Conservation (phyloP, 2,888 invertebrate species). For the Dioctria linearis region DNA sequence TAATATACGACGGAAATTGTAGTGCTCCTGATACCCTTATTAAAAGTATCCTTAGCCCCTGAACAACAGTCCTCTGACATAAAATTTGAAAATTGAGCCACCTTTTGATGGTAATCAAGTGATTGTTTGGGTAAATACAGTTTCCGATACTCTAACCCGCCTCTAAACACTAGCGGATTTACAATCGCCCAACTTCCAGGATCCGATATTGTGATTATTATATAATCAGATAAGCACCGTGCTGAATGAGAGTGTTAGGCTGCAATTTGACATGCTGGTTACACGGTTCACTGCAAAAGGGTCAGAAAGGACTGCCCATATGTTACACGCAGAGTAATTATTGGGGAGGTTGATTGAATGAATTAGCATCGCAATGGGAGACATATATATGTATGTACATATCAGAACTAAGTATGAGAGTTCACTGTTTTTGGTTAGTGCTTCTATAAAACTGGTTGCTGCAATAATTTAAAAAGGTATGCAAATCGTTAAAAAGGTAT, state of each 20-base stretch:
- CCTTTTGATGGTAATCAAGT: slow-evolving; percentile 50
- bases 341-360: slow-evolving; percentile 17
- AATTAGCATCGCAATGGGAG: slow-evolving; percentile 36
- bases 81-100: slow-evolving; percentile 43
- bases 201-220: slow-evolving; percentile 51
- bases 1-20: slow-evolving; percentile 45
- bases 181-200: slow-evolving; percentile 4
- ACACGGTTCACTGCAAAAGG: slow-evolving; percentile 10
- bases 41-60: slow-evolving; percentile 1
- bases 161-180: slow-evolving; percentile 18
- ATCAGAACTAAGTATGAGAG: not conserved
- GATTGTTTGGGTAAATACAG: slow-evolving; percentile 52
- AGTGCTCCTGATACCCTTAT: slow-evolving; percentile 24
- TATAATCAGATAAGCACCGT: slow-evolving; percentile 47
- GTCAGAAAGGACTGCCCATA: slow-evolving; percentile 4
- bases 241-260: slow-evolving; percentile 19
- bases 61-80: not conserved
- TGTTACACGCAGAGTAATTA: not conserved
- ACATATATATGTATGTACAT: not conserved
- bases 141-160: slow-evolving; percentile 35
- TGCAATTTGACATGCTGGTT: slow-evolving; percentile 44
- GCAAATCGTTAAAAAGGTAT: too few species aligned
- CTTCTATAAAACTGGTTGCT: too few species aligned
- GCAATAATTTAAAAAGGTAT: too few species aligned
- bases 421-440: not conserved